Percentiles rank a stretch among this genome's conserved stretches.
phyloP scores from a whole-genome alignment of 2,888 invertebrate species.

The Octonoba sinensis region DNA sequence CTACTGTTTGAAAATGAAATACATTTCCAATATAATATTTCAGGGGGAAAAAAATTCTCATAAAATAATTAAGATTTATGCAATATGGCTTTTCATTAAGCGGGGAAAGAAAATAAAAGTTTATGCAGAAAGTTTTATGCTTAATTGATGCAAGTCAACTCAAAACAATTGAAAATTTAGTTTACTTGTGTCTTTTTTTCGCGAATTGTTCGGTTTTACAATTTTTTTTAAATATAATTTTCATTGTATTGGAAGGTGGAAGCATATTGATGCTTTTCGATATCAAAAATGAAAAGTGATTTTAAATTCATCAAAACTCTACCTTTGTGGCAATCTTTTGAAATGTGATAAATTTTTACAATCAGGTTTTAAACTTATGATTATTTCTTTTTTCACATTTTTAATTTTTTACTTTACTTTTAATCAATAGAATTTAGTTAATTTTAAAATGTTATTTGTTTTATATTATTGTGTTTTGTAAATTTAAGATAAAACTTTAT shows the following conservation, averaged over 20 bases:
- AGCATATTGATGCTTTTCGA: not conserved
- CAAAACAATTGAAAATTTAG: too few relatives aligned
- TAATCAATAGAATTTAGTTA: slow-evolving; percentile 31
- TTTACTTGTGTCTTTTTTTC: too few relatives aligned
- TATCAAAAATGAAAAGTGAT: not conserved
- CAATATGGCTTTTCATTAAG: too few relatives aligned
- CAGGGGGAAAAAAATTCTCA: too few relatives aligned
- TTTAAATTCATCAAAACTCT: not conserved
- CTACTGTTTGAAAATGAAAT: too few relatives aligned
- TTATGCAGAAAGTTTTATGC: too few relatives aligned
- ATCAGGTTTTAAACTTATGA: slow-evolving; percentile 53
- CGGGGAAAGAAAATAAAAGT: too few relatives aligned
- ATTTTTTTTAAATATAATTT: not conserved
- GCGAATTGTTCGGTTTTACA: not conserved
- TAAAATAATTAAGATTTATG: too few relatives aligned
- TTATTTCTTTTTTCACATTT: slow-evolving; percentile 16
- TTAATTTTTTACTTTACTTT: slow-evolving; percentile 18
- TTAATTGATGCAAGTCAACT: too few relatives aligned
- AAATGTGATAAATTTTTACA: slow-evolving; percentile 49
- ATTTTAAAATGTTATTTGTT: slow-evolving; percentile 44
- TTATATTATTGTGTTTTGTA: slow-evolving; percentile 38
- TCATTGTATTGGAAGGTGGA: not conserved
- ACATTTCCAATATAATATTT: too few relatives aligned
- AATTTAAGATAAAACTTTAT: slow-evolving; percentile 27
- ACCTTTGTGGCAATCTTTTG: slow-evolving; percentile 45